Conservation (phyloP, 1,140 invertebrate genomes). For the Cheumatopsyche charites region DNA sequence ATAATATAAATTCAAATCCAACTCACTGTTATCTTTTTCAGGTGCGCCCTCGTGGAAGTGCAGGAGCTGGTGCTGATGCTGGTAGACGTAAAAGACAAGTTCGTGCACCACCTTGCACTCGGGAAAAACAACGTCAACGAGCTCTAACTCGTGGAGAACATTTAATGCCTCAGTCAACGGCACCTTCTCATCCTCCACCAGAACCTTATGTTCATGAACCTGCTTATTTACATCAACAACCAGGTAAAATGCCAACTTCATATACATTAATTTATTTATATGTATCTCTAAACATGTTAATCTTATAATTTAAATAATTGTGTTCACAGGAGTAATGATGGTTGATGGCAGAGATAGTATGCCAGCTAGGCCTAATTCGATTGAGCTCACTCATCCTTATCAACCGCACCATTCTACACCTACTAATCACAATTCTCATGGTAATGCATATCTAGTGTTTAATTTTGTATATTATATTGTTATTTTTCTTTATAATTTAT, state of each 20-base stretch:
- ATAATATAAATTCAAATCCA: too few relatives aligned
- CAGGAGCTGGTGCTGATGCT: conserved; percentile 51
- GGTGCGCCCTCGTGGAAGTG: conserved; percentile 42
- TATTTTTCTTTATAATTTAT: conserved; percentile 19
- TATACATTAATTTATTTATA: conserved; percentile 3
- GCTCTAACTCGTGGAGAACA: conserved; percentile 86
- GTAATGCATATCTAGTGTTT: conserved; percentile 48
- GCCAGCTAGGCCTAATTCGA: conserved; percentile 57
- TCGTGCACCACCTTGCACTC: conserved; percentile 83
- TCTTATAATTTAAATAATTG: too few relatives aligned
- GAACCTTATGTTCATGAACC: conserved; percentile 34
- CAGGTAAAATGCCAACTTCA: too few relatives aligned
- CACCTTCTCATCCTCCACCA: conserved; percentile 28
- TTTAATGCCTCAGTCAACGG: conserved; percentile 66
- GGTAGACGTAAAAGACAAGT: conserved; percentile 81
- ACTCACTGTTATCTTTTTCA: conserved; percentile 15
- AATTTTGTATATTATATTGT: conserved; percentile 11
- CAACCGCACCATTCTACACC: conserved; percentile 55
- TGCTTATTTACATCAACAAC: conserved; percentile 27
- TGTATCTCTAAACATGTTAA: too few relatives aligned
- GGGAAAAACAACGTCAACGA: conserved; percentile 81
- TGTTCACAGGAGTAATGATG: conserved; percentile 54
- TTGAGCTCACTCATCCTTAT: conserved; percentile 58
- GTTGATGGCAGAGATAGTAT: conserved; percentile 55
- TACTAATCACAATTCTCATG: conserved; percentile 58